Conservation (phyloP, 2,797 vertebrate species). For the Rousettus madagascariensis region DNA sequence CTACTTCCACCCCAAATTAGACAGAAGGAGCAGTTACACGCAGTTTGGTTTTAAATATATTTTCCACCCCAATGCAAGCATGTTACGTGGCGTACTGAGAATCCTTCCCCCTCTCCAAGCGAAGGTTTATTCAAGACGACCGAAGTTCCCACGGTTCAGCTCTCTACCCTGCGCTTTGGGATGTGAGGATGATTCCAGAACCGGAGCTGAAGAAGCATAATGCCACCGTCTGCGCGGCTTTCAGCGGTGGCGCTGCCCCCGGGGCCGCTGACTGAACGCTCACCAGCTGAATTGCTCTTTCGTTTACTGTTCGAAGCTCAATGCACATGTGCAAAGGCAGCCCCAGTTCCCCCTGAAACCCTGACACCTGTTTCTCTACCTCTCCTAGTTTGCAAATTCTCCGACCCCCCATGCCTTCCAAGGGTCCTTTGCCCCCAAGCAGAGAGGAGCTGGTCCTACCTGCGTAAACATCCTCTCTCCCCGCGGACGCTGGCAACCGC, state of each 20-base stretch:
- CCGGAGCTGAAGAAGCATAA: neutral
- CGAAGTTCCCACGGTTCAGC: constrained; percentile 23
- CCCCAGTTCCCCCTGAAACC: neutral
- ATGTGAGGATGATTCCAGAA: neutral
- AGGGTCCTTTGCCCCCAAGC: neutral
- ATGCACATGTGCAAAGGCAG: neutral
- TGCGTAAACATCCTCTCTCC: neutral
- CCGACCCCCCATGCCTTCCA: neutral
- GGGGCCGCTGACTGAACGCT: neutral
- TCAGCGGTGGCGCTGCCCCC: neutral
- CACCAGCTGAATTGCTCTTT: neutral
- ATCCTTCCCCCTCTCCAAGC: neutral
- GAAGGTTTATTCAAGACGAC: neutral
- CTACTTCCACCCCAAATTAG: neutral
- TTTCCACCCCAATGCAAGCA: constrained; percentile 57
- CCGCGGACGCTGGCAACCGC: neutral
- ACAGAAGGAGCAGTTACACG: constrained; percentile 57
- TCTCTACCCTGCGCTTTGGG: neutral
- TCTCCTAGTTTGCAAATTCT: neutral
- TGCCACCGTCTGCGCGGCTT: neutral
- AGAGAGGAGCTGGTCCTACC: neutral
- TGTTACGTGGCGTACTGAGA: constrained; percentile 36
- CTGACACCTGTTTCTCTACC: neutral
- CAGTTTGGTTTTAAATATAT: constrained; percentile 64
- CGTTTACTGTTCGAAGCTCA: neutral